A percentile compares a stretch with the other conserved stretches of the same genome.
These are phyloP conservation scores for Cephus cinctus DNA, from an alignment of 1,140 invertebrate genomes.

Conservation along the genomic window DNA sequence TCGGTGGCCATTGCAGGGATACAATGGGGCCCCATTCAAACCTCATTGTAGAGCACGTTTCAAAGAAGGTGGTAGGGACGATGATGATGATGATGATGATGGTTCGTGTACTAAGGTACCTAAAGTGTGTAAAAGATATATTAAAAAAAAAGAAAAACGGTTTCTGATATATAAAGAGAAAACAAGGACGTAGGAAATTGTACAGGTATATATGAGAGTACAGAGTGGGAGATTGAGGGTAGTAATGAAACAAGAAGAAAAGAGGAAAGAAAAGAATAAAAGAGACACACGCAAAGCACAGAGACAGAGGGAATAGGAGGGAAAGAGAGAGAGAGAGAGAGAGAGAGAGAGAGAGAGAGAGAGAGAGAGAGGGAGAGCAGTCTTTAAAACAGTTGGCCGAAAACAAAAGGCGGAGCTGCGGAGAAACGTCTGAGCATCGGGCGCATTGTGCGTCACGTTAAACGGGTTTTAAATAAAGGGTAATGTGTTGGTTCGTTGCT, in stretches of 20 bases:
- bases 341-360: constrained; percentile 10
- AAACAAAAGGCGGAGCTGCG: constrained; percentile 43
- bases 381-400: constrained; percentile 45
- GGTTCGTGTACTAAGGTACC: too few relatives aligned
- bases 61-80: too few relatives aligned
- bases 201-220: constrained; percentile 6
- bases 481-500: constrained; percentile 41
- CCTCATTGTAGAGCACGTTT: constrained; percentile 46
- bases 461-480: constrained; percentile 46
- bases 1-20: constrained; percentile 46
- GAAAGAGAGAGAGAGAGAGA: not conserved
- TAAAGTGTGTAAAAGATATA: constrained; percentile 7
- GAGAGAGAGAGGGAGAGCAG: not conserved
- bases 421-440: constrained; percentile 43
- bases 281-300: not conserved
- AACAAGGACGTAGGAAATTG: constrained; percentile 9
- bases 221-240: constrained; percentile 3
- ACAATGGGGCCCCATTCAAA: constrained; percentile 50
- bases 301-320: not conserved
- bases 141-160: constrained; percentile 5
- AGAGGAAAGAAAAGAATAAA: constrained; percentile 5
- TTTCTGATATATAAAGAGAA: constrained; percentile 7
- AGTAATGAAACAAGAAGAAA: constrained; percentile 2
- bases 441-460: constrained; percentile 39
- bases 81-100: too few relatives aligned